These are phyloP conservation scores for Xenopus borealis DNA, from an alignment of 2,113 vertebrate species.

Conservation along the genomic window DNA sequence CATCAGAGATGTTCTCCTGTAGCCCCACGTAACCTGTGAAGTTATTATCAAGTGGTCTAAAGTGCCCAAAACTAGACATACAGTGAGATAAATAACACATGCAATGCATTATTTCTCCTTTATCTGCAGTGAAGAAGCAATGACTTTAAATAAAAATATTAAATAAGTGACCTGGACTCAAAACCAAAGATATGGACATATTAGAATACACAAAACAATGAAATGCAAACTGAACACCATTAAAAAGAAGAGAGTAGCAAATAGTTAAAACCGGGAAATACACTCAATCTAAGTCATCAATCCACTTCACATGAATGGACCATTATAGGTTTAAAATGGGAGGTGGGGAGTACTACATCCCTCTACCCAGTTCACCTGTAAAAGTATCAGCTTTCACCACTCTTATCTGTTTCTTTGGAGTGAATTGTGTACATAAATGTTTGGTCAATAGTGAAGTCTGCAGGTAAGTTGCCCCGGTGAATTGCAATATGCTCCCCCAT, in stretches of 20 bases:
- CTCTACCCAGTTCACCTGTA: neutral
- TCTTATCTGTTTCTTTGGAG: slow-evolving; percentile 87
- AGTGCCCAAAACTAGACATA: slow-evolving; percentile 13
- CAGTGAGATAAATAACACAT: slow-evolving; percentile 16
- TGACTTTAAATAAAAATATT: neutral
- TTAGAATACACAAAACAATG: neutral
- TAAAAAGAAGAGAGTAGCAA: slow-evolving; percentile 18
- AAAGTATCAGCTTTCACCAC: slow-evolving; percentile 74
- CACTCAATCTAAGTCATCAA: neutral
- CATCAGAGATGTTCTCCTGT: neutral
- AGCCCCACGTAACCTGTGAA: slow-evolving; percentile 2
- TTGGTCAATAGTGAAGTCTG: slow-evolving; percentile 95
- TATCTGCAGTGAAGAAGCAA: neutral
- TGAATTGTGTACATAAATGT: slow-evolving; percentile 98
- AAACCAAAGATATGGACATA: neutral
- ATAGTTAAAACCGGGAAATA: slow-evolving; percentile 10
- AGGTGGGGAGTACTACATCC: neutral
- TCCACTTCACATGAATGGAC: too few species aligned
- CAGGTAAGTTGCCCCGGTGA: slow-evolving; percentile 88
- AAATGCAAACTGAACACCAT: slow-evolving; percentile 1
- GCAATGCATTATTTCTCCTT: neutral
- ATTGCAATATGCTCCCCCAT: slow-evolving; percentile 94
- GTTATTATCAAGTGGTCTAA: slow-evolving; percentile 12
- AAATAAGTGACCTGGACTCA: neutral
- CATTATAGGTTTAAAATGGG: slow-evolving; percentile 17